These are phyloP conservation scores for Arenaria interpres DNA, from an alignment of 2,113 vertebrate species.

Conservation along the genomic window DNA sequence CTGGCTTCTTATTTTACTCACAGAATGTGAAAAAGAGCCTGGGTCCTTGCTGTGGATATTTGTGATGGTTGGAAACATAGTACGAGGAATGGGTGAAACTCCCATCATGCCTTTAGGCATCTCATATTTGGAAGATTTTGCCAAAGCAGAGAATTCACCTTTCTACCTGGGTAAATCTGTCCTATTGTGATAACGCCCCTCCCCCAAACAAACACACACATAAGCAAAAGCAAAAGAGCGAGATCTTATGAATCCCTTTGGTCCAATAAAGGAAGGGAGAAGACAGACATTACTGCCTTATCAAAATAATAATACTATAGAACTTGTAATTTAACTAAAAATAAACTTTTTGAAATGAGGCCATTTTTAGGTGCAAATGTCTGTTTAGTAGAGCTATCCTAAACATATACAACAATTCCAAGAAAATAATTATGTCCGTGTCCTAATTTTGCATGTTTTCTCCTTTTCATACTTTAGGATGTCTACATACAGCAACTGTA, in stretches of 20 bases:
- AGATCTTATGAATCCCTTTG: not conserved
- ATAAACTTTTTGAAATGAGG: not conserved
- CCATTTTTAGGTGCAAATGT: not conserved
- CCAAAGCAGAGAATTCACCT: constrained; percentile 87
- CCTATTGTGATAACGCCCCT: not conserved
- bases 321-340: not conserved
- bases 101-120: constrained; percentile 88
- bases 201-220: not conserved
- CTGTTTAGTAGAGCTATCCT: not conserved
- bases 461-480: constrained; percentile 71
- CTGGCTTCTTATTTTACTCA: not conserved
- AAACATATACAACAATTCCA: not conserved
- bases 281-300: not conserved
- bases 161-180: constrained; percentile 87
- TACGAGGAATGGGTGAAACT: constrained; percentile 91
- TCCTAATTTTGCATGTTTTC: not conserved
- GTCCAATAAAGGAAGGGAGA: not conserved
- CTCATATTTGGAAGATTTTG: constrained; percentile 92
- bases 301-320: not conserved
- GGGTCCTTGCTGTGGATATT: constrained; percentile 89
- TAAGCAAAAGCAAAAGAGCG: not conserved
- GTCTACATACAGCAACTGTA: constrained; percentile 85
- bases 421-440: not conserved
- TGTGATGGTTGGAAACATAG: constrained; percentile 86
- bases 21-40: constrained; percentile 82